These are phyloP conservation scores for Thyatira batis DNA, from an alignment of 2,888 invertebrate genomes.

Conservation along the genomic window DNA sequence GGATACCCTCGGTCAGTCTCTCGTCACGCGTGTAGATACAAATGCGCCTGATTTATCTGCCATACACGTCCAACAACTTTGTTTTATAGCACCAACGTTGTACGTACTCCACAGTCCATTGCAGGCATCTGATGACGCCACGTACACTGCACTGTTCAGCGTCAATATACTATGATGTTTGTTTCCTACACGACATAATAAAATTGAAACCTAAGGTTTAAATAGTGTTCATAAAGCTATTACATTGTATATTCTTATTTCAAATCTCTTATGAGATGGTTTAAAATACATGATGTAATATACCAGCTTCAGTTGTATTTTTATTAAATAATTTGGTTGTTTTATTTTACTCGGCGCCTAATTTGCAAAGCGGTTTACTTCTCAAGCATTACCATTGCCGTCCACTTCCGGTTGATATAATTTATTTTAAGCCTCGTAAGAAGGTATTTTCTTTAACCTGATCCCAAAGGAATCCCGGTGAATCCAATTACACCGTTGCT, in stretches of 20 bases:
- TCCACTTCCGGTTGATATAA: constrained; percentile 6
- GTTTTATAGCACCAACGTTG: constrained; percentile 64
- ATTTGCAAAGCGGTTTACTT: constrained; percentile 11
- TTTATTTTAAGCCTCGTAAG: constrained; percentile 13
- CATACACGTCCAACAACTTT: constrained; percentile 54
- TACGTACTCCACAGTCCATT: constrained; percentile 48
- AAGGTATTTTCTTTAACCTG: constrained; percentile 11
- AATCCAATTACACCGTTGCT: constrained; percentile 11
- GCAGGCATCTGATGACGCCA: constrained; percentile 34
- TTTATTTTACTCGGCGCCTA: not conserved
- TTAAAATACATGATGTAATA: no score
- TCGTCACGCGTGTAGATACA: constrained; percentile 52
- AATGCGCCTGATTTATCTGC: constrained; percentile 63
- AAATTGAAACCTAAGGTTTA: no score
- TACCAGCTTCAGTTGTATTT: not conserved
- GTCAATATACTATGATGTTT: constrained; percentile 12
- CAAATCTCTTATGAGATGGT: no score
- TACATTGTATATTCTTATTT: no score
- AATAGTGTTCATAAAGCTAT: no score
- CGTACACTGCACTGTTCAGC: constrained; percentile 21
- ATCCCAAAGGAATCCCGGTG: constrained; percentile 14
- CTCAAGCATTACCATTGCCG: not conserved
- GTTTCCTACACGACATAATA: no score
- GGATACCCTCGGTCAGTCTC: constrained; percentile 43
- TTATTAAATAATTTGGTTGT: not conserved